Evolutionary conservation across 2,888 invertebrate species (phyloP).

Genomic region (Conops quadrifasciatus): DNA sequence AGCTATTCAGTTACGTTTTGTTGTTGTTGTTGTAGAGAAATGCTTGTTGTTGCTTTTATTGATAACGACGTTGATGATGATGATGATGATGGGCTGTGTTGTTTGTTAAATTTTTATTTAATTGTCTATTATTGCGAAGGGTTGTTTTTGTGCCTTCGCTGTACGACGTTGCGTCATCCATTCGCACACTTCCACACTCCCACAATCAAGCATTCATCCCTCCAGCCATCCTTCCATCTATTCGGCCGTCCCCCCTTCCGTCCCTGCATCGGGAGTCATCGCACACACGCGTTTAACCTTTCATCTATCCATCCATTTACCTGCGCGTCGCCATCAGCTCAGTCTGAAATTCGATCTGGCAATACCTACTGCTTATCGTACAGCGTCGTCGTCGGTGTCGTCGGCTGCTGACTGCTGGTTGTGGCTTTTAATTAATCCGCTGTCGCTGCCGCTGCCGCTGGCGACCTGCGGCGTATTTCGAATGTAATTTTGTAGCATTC

Average conservation of each 20-base stretch:
- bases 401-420: not conserved
- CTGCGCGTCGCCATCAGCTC: not conserved
- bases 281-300: not conserved
- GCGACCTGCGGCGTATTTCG: constrained; percentile 19
- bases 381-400: not conserved
- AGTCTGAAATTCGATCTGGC: constrained; percentile 31
- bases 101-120: constrained; percentile 19
- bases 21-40: constrained; percentile 17
- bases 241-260: not conserved
- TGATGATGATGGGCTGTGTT: not conserved
- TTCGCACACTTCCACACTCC: too few species aligned
- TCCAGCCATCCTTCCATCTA: not conserved
- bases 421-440: constrained; percentile 33
- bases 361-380: constrained; percentile 5
- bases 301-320: not conserved
- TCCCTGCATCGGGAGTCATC: not conserved
- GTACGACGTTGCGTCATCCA: too few species aligned
- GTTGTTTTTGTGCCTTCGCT: not conserved
- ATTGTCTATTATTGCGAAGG: constrained; percentile 13
- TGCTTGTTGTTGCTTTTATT: constrained; percentile 27
- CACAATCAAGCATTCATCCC: not conserved
- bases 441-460: constrained; percentile 19
- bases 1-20: constrained; percentile 6
- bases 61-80: constrained; percentile 17
- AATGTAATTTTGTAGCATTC: constrained; percentile 28